A percentile compares a stretch with the other conserved stretches of the same genome.
Evolutionary conservation across 2,113 vertebrate species (phyloP).

Genomic region (Xyliphius kryptos): DNA sequence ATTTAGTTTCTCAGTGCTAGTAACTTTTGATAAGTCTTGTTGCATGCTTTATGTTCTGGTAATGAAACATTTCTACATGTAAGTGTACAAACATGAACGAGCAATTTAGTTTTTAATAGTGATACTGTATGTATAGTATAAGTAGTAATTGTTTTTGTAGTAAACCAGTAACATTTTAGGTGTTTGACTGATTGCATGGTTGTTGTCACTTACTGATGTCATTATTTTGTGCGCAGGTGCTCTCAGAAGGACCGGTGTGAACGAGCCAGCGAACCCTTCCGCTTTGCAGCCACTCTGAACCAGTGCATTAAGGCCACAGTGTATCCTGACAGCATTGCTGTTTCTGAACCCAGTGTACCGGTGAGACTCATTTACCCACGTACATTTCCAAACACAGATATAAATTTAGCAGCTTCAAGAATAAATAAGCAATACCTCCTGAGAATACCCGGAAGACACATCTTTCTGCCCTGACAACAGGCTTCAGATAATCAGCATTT

Average conservation of each 20-base stretch:
- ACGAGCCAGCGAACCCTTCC: constrained; percentile 77
- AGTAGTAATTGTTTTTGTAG: no score
- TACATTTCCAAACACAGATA: constrained; percentile 7
- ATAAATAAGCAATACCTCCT: background rate
- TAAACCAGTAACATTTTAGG: background rate
- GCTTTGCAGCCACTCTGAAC: constrained; percentile 77
- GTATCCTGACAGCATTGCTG: constrained; percentile 89
- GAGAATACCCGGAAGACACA: background rate
- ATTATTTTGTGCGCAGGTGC: constrained; percentile 65
- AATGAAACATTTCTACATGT: no score
- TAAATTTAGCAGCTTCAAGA: background rate
- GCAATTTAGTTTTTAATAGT: no score
- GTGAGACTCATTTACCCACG: constrained; percentile 56
- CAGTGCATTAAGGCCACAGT: constrained; percentile 82
- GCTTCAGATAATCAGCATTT: constrained; percentile 1
- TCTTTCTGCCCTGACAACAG: background rate
- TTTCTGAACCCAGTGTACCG: constrained; percentile 82
- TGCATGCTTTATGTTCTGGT: no score
- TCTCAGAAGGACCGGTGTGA: constrained; percentile 84
- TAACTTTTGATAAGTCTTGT: no score
- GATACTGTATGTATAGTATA: no score
- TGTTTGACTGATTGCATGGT: no score
- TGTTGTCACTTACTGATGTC: no score
- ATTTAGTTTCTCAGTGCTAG: no score
- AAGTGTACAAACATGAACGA: no score